Base-by-base conservation (phyloP, 2,888 invertebrate genomes). In the Diabrotica balteata region DNA sequence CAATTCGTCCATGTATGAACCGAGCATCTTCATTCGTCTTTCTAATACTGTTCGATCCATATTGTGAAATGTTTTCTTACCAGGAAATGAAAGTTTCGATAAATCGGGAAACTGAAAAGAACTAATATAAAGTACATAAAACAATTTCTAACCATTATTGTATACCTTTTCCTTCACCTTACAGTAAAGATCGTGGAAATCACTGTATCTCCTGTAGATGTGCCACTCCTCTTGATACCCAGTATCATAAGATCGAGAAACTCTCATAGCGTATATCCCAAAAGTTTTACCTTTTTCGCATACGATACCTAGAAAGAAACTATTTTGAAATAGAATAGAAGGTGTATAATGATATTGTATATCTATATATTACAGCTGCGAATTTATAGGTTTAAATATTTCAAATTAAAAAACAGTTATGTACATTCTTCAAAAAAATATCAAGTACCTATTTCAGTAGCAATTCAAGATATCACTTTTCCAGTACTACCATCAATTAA, bases 11-110 rank as follows among this genome's bases (percentile, higher is more conserved):
- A 97, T 85, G 84, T 96, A 97, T 69, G 87, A 88, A 79, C 96
- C 95, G 50, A 96, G 80, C 88, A 91, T 90, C 52, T 88, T 85
- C 87, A 94, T 95, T 17, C 97, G 87, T 77, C 90, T 91, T 81
- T 97, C 97, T 63, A 97, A 84, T 42, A 97, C 92, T 2, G 89
- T 85, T 8, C 93, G 86, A 66, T 95, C 95, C 82, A 95, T 94
- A 80, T 97, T 97, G 80, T 96, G 95, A 83, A 97, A 95, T 57
- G 96, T 93, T 81, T 96, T 96, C 84, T 97, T 98, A 0, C 92
- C 94, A 0, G 97, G 97, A 80, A 97, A 95, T 42, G 91, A 88
- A 46, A 96, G 85, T 76, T 90, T 90, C 0, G 89, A 87, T 32
- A 96, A 84, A 80, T 92, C 91, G 45, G 93, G 91, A 87, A 91